Evolutionary conservation across 2,888 invertebrate species (phyloP), one percentile per base, ranked within the genome.

Genomic region (Allacma fusca): DNA sequence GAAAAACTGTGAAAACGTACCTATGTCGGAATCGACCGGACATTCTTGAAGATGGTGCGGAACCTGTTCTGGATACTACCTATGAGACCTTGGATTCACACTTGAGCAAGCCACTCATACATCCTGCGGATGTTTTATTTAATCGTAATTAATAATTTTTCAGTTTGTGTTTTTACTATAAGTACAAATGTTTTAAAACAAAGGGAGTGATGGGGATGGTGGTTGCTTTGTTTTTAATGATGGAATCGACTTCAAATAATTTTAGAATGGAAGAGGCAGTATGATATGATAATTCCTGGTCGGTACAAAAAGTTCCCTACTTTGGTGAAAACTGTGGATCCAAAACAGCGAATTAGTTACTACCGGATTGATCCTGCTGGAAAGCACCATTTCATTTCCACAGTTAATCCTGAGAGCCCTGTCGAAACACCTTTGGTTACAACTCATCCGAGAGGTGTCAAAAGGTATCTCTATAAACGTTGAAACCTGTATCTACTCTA

Each of bases 261-360:
- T 75, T 1, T 64, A 83, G 83, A 80, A 23, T 83, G 83, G 83
- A 83, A 82, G 43, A 74, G 78, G 24, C 80, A 80, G 1, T 83
- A 82, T 26, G 83, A 83, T 23, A 75, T 82, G 29, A 80, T 82
- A 16, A 80, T 82, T 59, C 83, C 83, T 23, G 83, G 83, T 7
- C n/a, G 69, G 59, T 75, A 80, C 80, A n/a, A 83, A 81, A 73
- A 81, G 78, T 76, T 62, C 50, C 83, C 83, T 13, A 78, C 81
- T 34, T 79, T 83, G 77, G 80, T 82, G 44, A 76, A 81, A 59
- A 78, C 83, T 16, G 80, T 83, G 80, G 83, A 83, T 67, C 78
- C 81, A 12, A 79, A 82, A 5, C 82, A 82, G 5, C 74, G 83
- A 59, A 81, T 83, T 0, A 82, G 62, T 43, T 76, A 70, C 64